Conservation (phyloP, 2,797 vertebrate species). For the Brachymystax lenok region DNA sequence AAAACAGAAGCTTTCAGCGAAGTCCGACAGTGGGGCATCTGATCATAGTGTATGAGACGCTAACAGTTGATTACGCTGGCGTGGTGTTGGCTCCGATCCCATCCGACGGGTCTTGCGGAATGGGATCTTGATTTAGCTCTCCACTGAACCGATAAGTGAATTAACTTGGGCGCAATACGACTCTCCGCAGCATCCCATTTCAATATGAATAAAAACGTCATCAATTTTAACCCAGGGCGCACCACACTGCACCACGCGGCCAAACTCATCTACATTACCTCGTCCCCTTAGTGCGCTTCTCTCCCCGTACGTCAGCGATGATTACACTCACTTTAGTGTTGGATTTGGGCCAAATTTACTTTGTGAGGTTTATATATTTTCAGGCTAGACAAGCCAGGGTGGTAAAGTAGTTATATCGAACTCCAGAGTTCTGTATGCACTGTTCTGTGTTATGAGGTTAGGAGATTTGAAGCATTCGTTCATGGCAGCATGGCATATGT, state of each 20-base stretch:
- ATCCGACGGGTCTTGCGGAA: slow-evolving; percentile 56
- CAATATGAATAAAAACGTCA: slow-evolving; percentile 57
- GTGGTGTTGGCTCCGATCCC: slow-evolving; percentile 38
- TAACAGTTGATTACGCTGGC: slow-evolving; percentile 46
- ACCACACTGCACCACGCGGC: not conserved
- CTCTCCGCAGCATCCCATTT: slow-evolving; percentile 50
- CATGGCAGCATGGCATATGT: not conserved
- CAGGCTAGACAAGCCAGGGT: not conserved
- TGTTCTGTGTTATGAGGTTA: not conserved
- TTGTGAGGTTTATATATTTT: slow-evolving; percentile 2
- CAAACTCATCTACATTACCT: slow-evolving; percentile 21
- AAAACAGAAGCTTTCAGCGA: slow-evolving; percentile 46
- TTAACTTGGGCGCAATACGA: slow-evolving; percentile 51
- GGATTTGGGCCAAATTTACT: not conserved
- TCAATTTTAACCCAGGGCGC: slow-evolving; percentile 3
- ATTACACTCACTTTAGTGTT: slow-evolving; percentile 12
- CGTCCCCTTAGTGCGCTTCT: slow-evolving; percentile 17
- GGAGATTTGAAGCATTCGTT: not conserved
- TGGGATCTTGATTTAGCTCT: slow-evolving; percentile 54
- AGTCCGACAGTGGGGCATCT: slow-evolving; percentile 27
- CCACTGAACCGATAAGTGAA: slow-evolving; percentile 59
- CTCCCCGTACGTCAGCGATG: slow-evolving; percentile 15
- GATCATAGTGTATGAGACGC: slow-evolving; percentile 27
- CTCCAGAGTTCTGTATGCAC: not conserved
- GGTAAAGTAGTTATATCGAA: not conserved